Conservation (phyloP, 2,888 invertebrate species). For the Drosophila mimetica region DNA sequence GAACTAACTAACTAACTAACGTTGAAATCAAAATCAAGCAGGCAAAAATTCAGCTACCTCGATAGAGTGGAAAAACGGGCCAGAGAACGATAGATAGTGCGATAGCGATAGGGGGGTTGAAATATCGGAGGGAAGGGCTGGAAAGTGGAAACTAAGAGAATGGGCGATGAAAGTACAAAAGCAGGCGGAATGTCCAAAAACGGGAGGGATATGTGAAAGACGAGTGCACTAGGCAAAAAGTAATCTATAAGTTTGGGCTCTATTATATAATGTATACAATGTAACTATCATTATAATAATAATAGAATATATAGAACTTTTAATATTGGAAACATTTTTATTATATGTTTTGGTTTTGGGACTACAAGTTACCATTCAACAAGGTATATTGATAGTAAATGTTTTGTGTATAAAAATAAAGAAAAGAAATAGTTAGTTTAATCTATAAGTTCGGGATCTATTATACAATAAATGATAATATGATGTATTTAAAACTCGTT, state of each 20-base stretch:
- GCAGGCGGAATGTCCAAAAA: conserved; percentile 7
- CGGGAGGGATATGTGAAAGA: not conserved
- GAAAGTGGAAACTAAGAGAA: conserved; percentile 13
- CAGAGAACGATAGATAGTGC: not conserved
- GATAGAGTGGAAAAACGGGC: conserved; percentile 1
- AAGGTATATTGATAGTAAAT: no score
- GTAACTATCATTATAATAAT: no score
- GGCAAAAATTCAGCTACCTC: conserved; percentile 26
- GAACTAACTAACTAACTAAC: conserved; percentile 74
- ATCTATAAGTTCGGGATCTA: fast-evolving
- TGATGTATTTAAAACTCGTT: no score
- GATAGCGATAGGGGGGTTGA: not conserved
- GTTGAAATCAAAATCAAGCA: conserved; percentile 56
- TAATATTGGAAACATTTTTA: no score
- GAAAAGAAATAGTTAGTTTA: no score
- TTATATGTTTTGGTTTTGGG: no score
- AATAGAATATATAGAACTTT: no score
- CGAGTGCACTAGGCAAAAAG: conserved; percentile 10
- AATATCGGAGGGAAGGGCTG: not conserved
- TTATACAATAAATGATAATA: no score
- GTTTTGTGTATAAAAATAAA: no score
- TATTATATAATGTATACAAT: no score
- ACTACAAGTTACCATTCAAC: no score
- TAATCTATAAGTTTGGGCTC: not conserved
- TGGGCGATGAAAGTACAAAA: conserved; percentile 3